A percentile compares a stretch with the other conserved stretches of the same genome.
These are phyloP conservation scores for Sebastes hubbsi DNA, from an alignment of 2,797 vertebrate species.

Conservation along the genomic window DNA sequence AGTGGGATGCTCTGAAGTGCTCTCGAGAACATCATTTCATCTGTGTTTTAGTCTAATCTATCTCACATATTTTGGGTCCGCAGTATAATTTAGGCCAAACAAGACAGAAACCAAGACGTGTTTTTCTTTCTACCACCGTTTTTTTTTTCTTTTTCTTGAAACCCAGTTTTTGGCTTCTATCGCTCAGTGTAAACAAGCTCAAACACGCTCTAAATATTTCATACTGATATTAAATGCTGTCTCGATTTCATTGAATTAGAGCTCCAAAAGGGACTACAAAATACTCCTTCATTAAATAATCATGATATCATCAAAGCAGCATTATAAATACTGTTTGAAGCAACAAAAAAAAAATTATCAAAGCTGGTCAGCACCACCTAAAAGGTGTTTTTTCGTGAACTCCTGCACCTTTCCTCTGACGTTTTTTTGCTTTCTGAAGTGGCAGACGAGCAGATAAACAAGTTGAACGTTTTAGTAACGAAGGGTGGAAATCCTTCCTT, in stretches of 20 bases:
- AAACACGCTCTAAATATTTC: slow-evolving; percentile 72
- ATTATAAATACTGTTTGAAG: slow-evolving; percentile 55
- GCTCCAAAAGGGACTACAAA: slow-evolving; percentile 70
- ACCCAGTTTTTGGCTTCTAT: slow-evolving; percentile 60
- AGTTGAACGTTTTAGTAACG: slow-evolving; percentile 60
- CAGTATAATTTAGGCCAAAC: slow-evolving; percentile 35
- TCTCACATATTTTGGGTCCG: slow-evolving; percentile 16
- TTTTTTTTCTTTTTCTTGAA: slow-evolving; percentile 14
- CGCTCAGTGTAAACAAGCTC: slow-evolving; percentile 65
- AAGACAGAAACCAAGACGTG: slow-evolving; percentile 17
- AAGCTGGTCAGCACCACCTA: slow-evolving; percentile 36
- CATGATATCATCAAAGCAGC: slow-evolving; percentile 64
- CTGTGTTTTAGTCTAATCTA: slow-evolving; percentile 1
- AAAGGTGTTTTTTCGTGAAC: slow-evolving; percentile 11
- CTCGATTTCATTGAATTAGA: slow-evolving; percentile 67
- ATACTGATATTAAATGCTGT: slow-evolving; percentile 73
- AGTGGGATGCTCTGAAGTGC: not conserved
- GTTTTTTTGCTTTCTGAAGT: slow-evolving; percentile 27
- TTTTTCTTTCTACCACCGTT: not conserved
- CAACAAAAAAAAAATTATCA: slow-evolving; percentile 36
- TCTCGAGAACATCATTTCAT: slow-evolving; percentile 5
- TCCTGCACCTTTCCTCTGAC: slow-evolving; percentile 19
- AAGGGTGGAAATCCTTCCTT: slow-evolving; percentile 34
- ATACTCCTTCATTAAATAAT: slow-evolving; percentile 69
- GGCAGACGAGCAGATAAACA: slow-evolving; percentile 53